Evolutionary conservation across 2,113 vertebrate genomes (phyloP).

Genomic region (Bombycilla garrulus): DNA sequence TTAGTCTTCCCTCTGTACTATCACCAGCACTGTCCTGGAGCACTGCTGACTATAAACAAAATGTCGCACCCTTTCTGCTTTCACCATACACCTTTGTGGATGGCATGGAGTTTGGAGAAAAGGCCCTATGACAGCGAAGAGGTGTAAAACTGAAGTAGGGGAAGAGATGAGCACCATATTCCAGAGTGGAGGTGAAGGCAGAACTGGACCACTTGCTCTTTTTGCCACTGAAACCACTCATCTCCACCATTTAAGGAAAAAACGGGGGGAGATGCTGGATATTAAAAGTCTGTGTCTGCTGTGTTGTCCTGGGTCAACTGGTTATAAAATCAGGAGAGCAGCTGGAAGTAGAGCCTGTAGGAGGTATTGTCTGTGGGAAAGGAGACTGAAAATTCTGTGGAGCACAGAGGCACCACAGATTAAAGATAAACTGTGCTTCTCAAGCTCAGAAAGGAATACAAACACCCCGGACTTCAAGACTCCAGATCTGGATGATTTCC

Average conservation of each 20-base stretch:
- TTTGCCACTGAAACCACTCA: slow-evolving; percentile 24
- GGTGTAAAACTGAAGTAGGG: not conserved
- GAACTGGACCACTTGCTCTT: not conserved
- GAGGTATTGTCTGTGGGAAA: not conserved
- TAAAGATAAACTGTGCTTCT: not conserved
- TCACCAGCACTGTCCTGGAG: not conserved
- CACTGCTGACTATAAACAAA: not conserved
- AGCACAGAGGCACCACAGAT: not conserved
- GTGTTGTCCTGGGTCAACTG: not conserved
- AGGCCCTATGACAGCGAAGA: not conserved
- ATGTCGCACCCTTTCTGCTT: not conserved
- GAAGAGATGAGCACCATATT: not conserved
- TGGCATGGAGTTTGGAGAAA: not conserved
- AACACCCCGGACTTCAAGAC: not conserved
- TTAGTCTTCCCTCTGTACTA: not conserved
- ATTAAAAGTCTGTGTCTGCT: not conserved
- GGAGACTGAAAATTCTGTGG: not conserved
- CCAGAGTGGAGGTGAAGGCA: not conserved
- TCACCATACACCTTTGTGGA: not conserved
- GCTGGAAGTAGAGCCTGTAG: not conserved
- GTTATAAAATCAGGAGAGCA: not conserved
- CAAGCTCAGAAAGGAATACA: not conserved
- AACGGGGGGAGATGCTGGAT: not conserved
- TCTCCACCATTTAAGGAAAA: not conserved
- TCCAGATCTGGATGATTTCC: not conserved